phyloP scores from a whole-genome alignment of 2,888 invertebrate species.

The Ophioninae sp. region DNA sequence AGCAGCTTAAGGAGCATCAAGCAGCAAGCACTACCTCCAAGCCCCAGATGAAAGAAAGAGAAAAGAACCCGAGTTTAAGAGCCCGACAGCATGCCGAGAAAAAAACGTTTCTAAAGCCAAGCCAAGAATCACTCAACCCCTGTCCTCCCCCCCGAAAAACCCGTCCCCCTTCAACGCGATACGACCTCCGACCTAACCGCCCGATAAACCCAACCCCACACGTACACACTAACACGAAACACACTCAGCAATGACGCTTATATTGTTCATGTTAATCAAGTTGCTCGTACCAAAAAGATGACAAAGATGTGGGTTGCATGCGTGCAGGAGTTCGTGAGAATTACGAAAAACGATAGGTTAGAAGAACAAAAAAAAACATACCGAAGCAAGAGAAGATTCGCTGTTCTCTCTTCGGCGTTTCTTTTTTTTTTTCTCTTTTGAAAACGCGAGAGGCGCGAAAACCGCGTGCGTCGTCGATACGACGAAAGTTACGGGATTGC shows the following conservation, averaged over 20 bases:
- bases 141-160: neutral
- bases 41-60: constrained; percentile 48
- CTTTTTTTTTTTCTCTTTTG: constrained; percentile 20
- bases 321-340: constrained; percentile 63
- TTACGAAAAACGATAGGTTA: constrained; percentile 48
- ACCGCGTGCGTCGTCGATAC: constrained; percentile 60
- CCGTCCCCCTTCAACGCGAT: constrained; percentile 49
- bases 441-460: constrained; percentile 64
- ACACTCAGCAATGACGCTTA: constrained; percentile 80
- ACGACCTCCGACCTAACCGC: constrained; percentile 57
- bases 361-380: constrained; percentile 52
- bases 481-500: constrained; percentile 71
- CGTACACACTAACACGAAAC: constrained; percentile 47
- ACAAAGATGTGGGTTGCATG: constrained; percentile 68
- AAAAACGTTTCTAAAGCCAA: constrained; percentile 54
- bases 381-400: constrained; percentile 33
- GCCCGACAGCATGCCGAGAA: constrained; percentile 60
- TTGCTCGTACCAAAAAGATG: constrained; percentile 80
- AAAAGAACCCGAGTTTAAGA: constrained; percentile 56
- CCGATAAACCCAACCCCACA: constrained; percentile 52
- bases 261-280: constrained; percentile 81
- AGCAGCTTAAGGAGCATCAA: constrained; percentile 58
- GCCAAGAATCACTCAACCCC: constrained; percentile 43
- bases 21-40: constrained; percentile 67
- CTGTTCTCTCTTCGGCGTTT: neutral